Evolutionary conservation across 2,888 invertebrate genomes (phyloP).

Genomic region (Polydrusus pterygomalis): DNA sequence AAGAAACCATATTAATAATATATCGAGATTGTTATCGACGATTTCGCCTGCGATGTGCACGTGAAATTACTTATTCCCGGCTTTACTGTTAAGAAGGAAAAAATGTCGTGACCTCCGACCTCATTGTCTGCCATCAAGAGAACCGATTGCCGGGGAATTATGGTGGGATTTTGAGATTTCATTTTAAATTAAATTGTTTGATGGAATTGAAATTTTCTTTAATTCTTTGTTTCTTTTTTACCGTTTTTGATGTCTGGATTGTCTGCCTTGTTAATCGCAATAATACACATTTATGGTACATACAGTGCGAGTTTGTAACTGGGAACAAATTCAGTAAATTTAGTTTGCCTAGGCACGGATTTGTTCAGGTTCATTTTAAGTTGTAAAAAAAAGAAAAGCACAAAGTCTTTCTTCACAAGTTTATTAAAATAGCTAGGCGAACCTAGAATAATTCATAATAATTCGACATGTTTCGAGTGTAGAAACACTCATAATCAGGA

Average conservation of each 20-base stretch:
- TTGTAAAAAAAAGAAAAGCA: no score
- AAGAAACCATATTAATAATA: slow-evolving; percentile 59
- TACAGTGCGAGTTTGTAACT: no score
- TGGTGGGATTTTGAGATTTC: slow-evolving; percentile 24
- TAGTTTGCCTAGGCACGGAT: no score
- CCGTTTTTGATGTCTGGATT: background rate
- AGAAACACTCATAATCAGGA: no score
- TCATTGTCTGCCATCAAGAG: slow-evolving; percentile 46
- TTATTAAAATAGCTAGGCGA: no score
- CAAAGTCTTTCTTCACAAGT: no score
- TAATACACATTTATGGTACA: no score
- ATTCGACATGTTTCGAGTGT: no score
- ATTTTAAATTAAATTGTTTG: slow-evolving; percentile 14
- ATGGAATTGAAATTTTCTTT: slow-evolving; percentile 9
- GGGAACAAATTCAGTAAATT: no score
- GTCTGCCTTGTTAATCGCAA: no score
- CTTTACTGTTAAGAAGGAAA: slow-evolving; percentile 43
- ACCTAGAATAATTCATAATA: no score
- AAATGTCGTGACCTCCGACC: slow-evolving; percentile 45
- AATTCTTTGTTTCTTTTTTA: background rate
- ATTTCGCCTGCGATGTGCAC: slow-evolving; percentile 54
- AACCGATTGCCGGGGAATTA: slow-evolving; percentile 27
- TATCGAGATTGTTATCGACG: slow-evolving; percentile 59
- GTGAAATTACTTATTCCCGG: slow-evolving; percentile 54
- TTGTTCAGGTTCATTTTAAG: no score